Evolutionary conservation across 2,797 vertebrate species (phyloP), one percentile per base, ranked within the genome.

Genomic region (Trematomus bernacchii): DNA sequence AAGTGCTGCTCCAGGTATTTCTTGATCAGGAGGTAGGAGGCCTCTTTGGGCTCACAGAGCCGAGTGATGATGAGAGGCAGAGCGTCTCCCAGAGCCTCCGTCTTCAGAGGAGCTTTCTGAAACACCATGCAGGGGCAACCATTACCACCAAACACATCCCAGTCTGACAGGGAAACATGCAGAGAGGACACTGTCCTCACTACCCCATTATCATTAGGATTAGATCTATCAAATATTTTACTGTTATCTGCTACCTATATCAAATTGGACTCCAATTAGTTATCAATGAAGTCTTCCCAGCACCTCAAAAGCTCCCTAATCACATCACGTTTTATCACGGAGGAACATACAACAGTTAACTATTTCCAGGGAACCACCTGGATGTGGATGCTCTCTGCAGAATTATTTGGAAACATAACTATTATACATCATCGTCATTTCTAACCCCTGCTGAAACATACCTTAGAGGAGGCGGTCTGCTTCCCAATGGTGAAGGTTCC

Each of bases 1-100:
- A 98, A 99, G 92, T 99, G 98, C 90, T 99, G 97, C 89, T 97
- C 96, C 80, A 99, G 91, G 0, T 99, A 99, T 91, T 99, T 99
- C 93, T 97, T 98, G 91, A 99, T 99, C 82, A 99, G 95, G 84
- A 95, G 94, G 94, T 98, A 99, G 1, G 98, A 99, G 6, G 98
- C 98, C 93, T 99, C 98, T 90, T 99, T 99, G 48, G 98, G 98
- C 90, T 99, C 98, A 83, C 98, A 99, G 50, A 99, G 96, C 71
- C 97, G 96, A 43, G 98, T 99, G 89, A 99, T 98, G 80, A 98
- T 99, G 92, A 99, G 91, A 0, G 98, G 98, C 82, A 99, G 95
- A 63, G 98, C 91, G 2, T 99, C 98, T 79, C 97, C 97, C 87
- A 99, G 93, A 71, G 96, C 95, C 67, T 97, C 96, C 27, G 92